Evolutionary conservation across 2,113 vertebrate genomes (phyloP).

Genomic region (Balaeniceps rex): DNA sequence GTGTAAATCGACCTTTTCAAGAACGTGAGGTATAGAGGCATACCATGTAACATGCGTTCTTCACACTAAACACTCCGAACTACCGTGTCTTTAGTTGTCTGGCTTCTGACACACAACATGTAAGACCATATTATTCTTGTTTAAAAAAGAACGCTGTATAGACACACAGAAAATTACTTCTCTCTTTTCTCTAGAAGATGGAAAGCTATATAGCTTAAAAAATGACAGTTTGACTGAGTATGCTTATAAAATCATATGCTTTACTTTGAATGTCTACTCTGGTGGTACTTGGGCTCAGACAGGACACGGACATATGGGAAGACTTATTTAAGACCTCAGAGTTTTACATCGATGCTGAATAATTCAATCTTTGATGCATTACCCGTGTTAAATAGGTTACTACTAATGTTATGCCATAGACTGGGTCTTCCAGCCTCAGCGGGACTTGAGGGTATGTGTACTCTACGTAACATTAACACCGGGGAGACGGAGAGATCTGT

Average conservation of each 20-base stretch:
- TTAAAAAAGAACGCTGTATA: background rate
- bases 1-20: background rate
- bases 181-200: background rate
- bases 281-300: background rate
- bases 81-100: background rate
- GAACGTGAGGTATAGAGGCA: background rate
- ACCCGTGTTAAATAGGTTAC: background rate
- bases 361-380: background rate
- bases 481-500: background rate
- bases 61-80: background rate
- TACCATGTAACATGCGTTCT: background rate
- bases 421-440: background rate
- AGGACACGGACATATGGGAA: background rate
- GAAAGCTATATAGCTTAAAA: background rate
- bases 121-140: background rate
- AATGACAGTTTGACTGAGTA: background rate
- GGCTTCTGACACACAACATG: background rate
- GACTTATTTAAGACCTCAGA: background rate
- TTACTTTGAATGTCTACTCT: background rate
- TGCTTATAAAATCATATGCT: background rate
- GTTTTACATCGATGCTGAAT: background rate
- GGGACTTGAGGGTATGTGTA: background rate
- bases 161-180: background rate
- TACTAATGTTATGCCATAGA: background rate
- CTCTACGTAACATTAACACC: background rate